Evolutionary conservation across 2,888 invertebrate genomes (phyloP), one percentile per base, ranked within the genome.

Genomic region (Exocentrus adspersus): DNA sequence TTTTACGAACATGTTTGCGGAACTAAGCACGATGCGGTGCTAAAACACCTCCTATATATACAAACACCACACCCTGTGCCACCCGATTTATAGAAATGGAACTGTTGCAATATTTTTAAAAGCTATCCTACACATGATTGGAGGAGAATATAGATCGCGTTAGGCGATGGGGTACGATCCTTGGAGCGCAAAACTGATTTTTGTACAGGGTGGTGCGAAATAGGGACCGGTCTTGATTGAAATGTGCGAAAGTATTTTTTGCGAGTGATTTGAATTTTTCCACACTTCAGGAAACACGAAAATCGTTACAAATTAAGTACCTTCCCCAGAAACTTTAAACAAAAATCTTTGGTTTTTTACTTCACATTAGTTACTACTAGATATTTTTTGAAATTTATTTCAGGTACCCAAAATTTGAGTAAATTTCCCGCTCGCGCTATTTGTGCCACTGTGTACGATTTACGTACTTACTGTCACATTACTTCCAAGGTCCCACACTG

Each of bases 1-100:
- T 81, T 82, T 82, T 80, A 81, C 81, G 73, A 82, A 82, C 82
- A 82, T 81, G 79, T 80, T 67, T 64, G 20, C 57, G 24, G 57
- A 14, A 57, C 60, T 58, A 64, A 71, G 20, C 19, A 45, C 20
- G 46, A 32, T 37, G 60, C 48, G 62, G 66, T 62, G 68, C 57
- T 60, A 66, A 64, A 63, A 7, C 63, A 46, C 51, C 60, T 42
- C 60, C 65, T 62, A 63, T 69, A 67, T 69, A 69, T 62, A 21
- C 42, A 14, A n/a, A 51, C 16, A 65, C 69, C 69, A 62, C 69
- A 69, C 67, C 67, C 69, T 57, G 60, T 64, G 46, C 41, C 51
- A 37, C 14, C 37, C 37, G 12, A 37, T 37, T 37, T 37, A 37
- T 37, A 37, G 37, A 37, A 37, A 5, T 37, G 37, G 5, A 37